A percentile compares a stretch with the other conserved stretches of the same genome.
These are phyloP conservation scores for Papilio machaon DNA, from an alignment of 1,140 invertebrate genomes.

Conservation along the genomic window DNA sequence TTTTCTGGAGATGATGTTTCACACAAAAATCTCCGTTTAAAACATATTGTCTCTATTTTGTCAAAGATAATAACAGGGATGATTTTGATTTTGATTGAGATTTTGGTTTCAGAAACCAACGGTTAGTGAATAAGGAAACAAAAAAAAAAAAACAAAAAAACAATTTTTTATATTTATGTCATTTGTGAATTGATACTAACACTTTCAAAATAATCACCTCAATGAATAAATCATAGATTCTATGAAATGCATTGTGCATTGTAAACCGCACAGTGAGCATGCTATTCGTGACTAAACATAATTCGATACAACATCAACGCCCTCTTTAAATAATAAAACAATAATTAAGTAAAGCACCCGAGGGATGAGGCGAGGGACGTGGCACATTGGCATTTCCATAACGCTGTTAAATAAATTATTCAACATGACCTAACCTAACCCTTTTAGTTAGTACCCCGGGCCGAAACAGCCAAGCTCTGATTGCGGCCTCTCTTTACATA, in stretches of 20 bases:
- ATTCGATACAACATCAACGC: constrained; percentile 40
- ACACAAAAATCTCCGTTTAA: too few species aligned
- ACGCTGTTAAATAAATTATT: constrained; percentile 52
- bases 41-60: too few species aligned
- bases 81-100: too few species aligned
- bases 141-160: background rate
- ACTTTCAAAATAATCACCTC: background rate
- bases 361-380: constrained; percentile 36
- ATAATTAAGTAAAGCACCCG: constrained; percentile 50
- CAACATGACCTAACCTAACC: constrained; percentile 53
- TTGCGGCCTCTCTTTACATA: constrained; percentile 37
- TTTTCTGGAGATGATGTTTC: too few species aligned
- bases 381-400: constrained; percentile 44
- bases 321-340: constrained; percentile 54
- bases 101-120: too few species aligned
- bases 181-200: background rate
- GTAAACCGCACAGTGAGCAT: constrained; percentile 16
- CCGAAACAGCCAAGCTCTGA: constrained; percentile 33
- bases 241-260: constrained; percentile 28
- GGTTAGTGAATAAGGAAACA: background rate
- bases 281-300: constrained; percentile 43
- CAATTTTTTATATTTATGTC: background rate
- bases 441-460: constrained; percentile 40
- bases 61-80: too few species aligned
- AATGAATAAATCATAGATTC: constrained; percentile 16